Conservation (phyloP, 2,888 invertebrate genomes). For the Hanleya hanleyi region DNA sequence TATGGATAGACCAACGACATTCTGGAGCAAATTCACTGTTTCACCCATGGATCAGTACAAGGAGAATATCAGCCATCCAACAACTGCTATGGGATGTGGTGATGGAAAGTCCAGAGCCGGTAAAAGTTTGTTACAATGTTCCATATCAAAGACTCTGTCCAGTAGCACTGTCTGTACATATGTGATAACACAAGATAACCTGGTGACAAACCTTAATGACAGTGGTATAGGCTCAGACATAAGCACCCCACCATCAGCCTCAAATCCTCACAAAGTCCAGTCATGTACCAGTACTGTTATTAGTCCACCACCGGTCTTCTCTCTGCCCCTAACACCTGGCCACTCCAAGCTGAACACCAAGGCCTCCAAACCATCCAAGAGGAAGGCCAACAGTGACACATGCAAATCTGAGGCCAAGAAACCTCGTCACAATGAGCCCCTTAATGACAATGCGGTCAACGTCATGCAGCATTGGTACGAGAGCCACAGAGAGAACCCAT, state of each 20-base stretch:
- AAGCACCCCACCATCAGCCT: background rate
- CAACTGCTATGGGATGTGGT: too few relatives aligned
- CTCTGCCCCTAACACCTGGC: too few relatives aligned
- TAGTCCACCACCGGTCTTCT: too few relatives aligned
- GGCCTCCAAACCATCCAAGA: background rate
- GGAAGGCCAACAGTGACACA: background rate
- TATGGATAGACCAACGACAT: background rate
- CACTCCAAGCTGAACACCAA: too few relatives aligned
- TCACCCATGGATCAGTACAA: background rate
- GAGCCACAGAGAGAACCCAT: constrained; percentile 56
- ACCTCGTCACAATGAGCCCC: constrained; percentile 58
- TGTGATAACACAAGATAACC: too few relatives aligned
- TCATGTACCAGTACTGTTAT: too few relatives aligned
- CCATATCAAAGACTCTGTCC: background rate
- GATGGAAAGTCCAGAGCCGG: background rate
- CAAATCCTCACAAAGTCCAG: too few relatives aligned
- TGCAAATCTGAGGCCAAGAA: background rate
- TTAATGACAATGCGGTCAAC: constrained; percentile 52
- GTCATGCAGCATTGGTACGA: constrained; percentile 67
- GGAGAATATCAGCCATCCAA: background rate
- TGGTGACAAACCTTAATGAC: too few relatives aligned
- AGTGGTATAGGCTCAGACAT: background rate
- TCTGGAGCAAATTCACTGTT: background rate
- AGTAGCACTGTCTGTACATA: too few relatives aligned
- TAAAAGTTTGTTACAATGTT: background rate